Base-by-base conservation (phyloP, 2,888 invertebrate species). In the Cataglyphis rosenhaueri region DNA sequence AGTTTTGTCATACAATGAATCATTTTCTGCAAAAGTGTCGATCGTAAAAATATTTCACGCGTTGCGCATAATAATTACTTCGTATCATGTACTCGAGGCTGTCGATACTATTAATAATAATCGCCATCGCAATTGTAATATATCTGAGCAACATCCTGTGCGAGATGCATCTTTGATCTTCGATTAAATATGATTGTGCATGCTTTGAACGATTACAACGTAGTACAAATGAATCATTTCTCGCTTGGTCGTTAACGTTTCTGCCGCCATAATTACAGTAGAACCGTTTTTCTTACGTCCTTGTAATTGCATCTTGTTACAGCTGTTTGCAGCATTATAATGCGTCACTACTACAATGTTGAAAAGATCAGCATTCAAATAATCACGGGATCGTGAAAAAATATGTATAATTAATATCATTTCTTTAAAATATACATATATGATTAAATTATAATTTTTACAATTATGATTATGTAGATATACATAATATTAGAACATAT, bases 141-240 rank as follows among this genome's bases (percentile, higher is more conserved):
- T 48, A 70, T 70, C 64, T 61, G 68, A 32, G 59, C 78, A 57
- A 66, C 66, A 41, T 41, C 25, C 64, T 18, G 21, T 44, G 10
- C 21, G 66, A 32, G 41, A 29, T 44, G 29, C 41, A 32, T 44
- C 59, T 32, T 79, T 70, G 78, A 29, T 21, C 21, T 21, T 4
- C n/a, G n/a, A 55, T 32, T 79, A 70, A 70, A 79, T 57, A 48
- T 44, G 48, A 79, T 76, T 38, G 70, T 21, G 32, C 12, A 78
- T 59, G 9, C 44, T 29, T 68, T 68, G 68, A 32, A 68, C 70
- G 70, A 79, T 79, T 59, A 59, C 70, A 25, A 44, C 32, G 70
- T 79, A 41, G 59, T 59, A 52, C 48, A 59, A 79, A 79, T 79
- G 78, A 78, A 70, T 78, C 70, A 78, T 35, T 59, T 25, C 21